Conservation (phyloP, 2,888 invertebrate species). For the Hydroisotoma schaefferi region DNA sequence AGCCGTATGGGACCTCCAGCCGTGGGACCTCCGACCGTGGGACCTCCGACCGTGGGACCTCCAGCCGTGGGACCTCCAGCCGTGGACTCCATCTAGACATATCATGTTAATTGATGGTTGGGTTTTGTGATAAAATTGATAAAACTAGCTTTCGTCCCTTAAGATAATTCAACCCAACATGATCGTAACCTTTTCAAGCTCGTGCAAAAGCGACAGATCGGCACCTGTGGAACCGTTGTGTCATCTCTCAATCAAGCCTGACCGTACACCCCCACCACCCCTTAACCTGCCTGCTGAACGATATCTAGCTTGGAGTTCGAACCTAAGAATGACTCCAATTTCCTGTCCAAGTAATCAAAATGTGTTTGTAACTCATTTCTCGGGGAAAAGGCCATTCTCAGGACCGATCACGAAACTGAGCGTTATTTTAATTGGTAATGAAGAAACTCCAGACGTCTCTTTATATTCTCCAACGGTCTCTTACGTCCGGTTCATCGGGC, state of each 20-base stretch:
- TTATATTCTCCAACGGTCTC: constrained; percentile 13
- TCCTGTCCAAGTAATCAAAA: not conserved
- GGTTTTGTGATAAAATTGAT: too few relatives aligned
- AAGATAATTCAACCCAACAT: constrained; percentile 25
- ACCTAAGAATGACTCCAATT: too few relatives aligned
- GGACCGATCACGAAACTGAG: constrained; percentile 20
- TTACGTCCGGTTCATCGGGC: constrained; percentile 18
- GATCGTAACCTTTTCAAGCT: constrained; percentile 11
- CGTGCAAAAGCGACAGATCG: not conserved
- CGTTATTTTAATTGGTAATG: constrained; percentile 16
- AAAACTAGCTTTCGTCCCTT: not conserved
- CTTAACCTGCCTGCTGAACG: too few relatives aligned
- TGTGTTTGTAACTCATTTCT: constrained; percentile 13
- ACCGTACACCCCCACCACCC: too few relatives aligned
- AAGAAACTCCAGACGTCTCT: constrained; percentile 13
- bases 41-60: too few relatives aligned
- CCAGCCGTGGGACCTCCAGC: too few relatives aligned
- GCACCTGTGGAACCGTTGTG: not conserved
- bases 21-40: too few relatives aligned
- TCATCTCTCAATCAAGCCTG: too few relatives aligned
- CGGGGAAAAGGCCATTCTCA: constrained; percentile 13
- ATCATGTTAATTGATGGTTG: too few relatives aligned
- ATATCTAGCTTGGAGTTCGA: too few relatives aligned
- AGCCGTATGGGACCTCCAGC: too few relatives aligned
- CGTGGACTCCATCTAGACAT: too few relatives aligned